Conservation (phyloP, 2,888 invertebrate species). For the Leistus spinibarbis region DNA sequence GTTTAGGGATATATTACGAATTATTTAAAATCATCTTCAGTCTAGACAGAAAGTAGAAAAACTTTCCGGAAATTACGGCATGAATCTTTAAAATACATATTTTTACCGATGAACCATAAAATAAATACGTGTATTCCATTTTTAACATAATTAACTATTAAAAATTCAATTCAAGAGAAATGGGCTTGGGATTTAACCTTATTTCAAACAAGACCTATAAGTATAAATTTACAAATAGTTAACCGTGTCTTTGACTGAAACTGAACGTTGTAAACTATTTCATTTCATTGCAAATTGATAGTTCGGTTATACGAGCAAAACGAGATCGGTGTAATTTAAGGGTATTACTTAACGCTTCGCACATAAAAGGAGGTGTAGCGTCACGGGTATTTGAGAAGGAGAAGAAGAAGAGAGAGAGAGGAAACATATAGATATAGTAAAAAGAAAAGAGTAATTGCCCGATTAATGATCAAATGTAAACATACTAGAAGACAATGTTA, state of each 20-base stretch:
- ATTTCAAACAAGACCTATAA: background rate
- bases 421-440: too few relatives aligned
- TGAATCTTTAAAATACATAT: too few relatives aligned
- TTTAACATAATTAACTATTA: too few relatives aligned
- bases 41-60: too few relatives aligned
- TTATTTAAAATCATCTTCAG: too few relatives aligned
- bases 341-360: background rate
- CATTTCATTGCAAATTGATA: background rate
- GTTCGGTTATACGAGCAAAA: background rate
- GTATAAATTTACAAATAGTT: background rate
- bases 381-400: too few relatives aligned
- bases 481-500: background rate
- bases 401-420: background rate
- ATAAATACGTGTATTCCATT: too few relatives aligned
- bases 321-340: background rate
- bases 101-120: too few relatives aligned
- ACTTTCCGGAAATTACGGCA: too few relatives aligned
- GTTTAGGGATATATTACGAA: too few relatives aligned
- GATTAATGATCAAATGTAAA: background rate
- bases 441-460: background rate
- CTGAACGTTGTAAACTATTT: background rate
- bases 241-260: background rate
- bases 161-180: too few relatives aligned
- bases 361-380: too few relatives aligned
- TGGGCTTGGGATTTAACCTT: background rate